Evolutionary conservation across 53 echinoderm and acorn worm species (phyloP).

Genomic region (Zoroaster sp.): DNA sequence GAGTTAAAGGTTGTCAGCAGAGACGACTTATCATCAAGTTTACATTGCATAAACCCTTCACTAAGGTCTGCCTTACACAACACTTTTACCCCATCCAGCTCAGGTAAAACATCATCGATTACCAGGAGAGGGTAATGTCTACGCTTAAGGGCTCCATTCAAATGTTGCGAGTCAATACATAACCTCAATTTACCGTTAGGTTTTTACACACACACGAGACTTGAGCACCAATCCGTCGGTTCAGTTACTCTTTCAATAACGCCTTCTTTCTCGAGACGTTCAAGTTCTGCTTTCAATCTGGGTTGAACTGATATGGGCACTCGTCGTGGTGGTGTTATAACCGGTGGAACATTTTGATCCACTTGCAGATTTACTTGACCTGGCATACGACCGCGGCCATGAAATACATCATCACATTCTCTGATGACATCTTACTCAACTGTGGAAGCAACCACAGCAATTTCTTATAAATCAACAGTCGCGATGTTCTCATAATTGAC

Average conservation of each 20-base stretch:
- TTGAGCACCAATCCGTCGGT: conserved; percentile 38
- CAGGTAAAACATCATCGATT: conserved; percentile 36
- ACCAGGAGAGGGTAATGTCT: conserved; percentile 44
- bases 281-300: conserved; percentile 41
- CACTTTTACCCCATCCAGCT: conserved; percentile 24
- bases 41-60: conserved; percentile 2
- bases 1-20: conserved; percentile 20
- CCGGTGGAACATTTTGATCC: conserved; percentile 35
- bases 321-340: conserved; percentile 52
- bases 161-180: conserved; percentile 1
- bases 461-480: background rate
- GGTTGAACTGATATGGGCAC: conserved; percentile 37
- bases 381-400: conserved; percentile 48
- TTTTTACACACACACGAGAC: conserved; percentile 16
- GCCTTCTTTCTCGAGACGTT: background rate
- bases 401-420: conserved; percentile 20
- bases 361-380: conserved; percentile 51
- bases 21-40: conserved; percentile 20
- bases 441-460: background rate
- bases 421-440: background rate
- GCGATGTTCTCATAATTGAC: background rate
- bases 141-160: conserved; percentile 29
- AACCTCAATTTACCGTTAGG: background rate
- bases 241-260: background rate
- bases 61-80: conserved; percentile 7